Evolutionary conservation across 2,888 invertebrate species (phyloP).

Genomic region (Oxytorus armatus): DNA sequence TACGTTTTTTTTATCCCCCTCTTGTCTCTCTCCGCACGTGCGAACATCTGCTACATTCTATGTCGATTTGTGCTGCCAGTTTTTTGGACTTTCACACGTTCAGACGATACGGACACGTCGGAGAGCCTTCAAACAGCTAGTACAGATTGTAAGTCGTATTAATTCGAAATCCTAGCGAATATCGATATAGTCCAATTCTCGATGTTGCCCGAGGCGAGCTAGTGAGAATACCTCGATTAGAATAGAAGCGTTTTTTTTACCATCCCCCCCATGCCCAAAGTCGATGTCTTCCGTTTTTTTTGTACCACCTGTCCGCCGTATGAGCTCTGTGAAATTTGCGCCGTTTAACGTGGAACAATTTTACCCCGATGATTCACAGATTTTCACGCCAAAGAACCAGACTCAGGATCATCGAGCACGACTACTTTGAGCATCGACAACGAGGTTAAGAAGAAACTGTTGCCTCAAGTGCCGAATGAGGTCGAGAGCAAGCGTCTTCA

Average conservation of each 20-base stretch:
- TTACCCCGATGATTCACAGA: conserved; percentile 77
- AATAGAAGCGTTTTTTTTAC: conserved; percentile 42
- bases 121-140: conserved; percentile 83
- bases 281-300: conserved; percentile 29
- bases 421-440: conserved; percentile 84
- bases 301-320: background rate
- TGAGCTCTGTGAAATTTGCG: background rate
- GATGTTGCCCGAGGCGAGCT: conserved; percentile 30
- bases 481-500: conserved; percentile 87
- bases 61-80: conserved; percentile 82
- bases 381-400: conserved; percentile 84
- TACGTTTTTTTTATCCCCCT: conserved; percentile 5
- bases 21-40: conserved; percentile 11
- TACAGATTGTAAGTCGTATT: conserved; percentile 81
- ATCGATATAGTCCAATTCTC: conserved; percentile 17
- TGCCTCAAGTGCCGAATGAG: conserved; percentile 83
- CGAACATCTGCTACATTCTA: conserved; percentile 64
- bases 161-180: conserved; percentile 48
- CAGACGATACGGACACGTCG: conserved; percentile 84
- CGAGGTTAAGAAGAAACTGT: conserved; percentile 85
- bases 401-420: conserved; percentile 86
- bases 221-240: conserved; percentile 60
- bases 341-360: background rate
- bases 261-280: background rate
- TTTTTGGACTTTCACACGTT: conserved; percentile 83